Evolutionary conservation across 1,140 invertebrate genomes (phyloP), one percentile per base, ranked within the genome.

Genomic region (Halictus rubicundus): DNA sequence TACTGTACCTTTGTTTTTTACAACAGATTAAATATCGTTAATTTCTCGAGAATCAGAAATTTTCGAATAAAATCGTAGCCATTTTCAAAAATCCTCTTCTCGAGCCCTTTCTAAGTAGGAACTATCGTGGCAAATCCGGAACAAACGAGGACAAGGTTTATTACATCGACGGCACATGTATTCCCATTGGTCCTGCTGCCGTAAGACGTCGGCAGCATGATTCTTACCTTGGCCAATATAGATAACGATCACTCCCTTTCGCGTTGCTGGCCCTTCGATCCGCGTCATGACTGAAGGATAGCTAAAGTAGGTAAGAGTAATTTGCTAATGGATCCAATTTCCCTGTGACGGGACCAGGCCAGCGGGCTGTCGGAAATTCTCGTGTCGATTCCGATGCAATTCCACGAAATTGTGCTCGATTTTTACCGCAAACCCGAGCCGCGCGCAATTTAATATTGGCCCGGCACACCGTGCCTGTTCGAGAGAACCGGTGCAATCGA

Each of bases 301-400:
- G 75, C 42, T 42, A 66, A 79, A 79, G 70, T 79, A 78, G 80
- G 68, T 72, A 84, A 84, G 77, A 72, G 75, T 84, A 84, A 84
- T 84, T 84, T 84, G 76, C 82, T 84, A 84, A 84, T 84, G 81
- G 81, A 84, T 83, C 81, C 81, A 83, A 84, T 84, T 84, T 79
- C 72, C 82, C 79, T 79, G 60, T 19, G 39, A 0, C 23, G 21
- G 49, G 23, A 16, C 23, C 23, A 39, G 49, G 16, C 5, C 21
- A 23, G 59, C 69, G 21, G 49, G 16, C 19, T 66, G 12, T 12
- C 42, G 42, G 54, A 61, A 64, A 68, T 82, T 80, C 68, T 19
- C 37, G 6, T n/a, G 9, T 39, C 57, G 54, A 14, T 61, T 71
- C 39, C 69, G 59, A 80, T 71, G 73, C 49, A 75, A 83, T 84